phyloP scores from a whole-genome alignment of 2,113 vertebrate species.

The Dryoscopus gambensis region DNA sequence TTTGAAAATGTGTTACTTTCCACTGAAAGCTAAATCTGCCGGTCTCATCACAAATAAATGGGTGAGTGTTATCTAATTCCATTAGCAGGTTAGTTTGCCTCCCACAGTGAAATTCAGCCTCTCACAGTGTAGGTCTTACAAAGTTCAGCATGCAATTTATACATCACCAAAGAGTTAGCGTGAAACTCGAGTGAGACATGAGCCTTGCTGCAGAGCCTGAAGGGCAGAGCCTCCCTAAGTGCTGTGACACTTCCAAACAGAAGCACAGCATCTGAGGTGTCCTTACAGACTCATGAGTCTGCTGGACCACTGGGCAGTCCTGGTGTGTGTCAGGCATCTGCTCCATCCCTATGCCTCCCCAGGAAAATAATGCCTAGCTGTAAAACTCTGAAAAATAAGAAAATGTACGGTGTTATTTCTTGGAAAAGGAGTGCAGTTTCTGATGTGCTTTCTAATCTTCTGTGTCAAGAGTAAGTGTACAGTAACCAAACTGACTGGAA shows the following conservation, averaged over 20 bases:
- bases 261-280: not conserved
- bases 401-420: not conserved
- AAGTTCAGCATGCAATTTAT: not conserved
- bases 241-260: not conserved
- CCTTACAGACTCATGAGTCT: not conserved
- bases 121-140: not conserved
- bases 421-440: not conserved
- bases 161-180: not conserved
- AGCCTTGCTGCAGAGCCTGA: not conserved
- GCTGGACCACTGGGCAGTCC: not conserved
- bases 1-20: not conserved
- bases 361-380: not conserved
- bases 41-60: not conserved
- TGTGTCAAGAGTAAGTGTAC: not conserved
- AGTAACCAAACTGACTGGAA: not conserved
- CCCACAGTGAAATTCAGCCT: not conserved
- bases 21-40: not conserved
- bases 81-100: not conserved
- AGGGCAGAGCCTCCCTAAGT: not conserved
- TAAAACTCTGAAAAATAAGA: not conserved
- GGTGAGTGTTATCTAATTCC: not conserved
- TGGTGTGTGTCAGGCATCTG: not conserved
- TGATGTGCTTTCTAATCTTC: not conserved
- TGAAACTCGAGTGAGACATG: not conserved
- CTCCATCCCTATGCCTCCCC: not conserved